Evolutionary conservation across 2,113 vertebrate species (phyloP), one percentile per base, ranked within the genome.

Genomic region (Gila orcuttii): DNA sequence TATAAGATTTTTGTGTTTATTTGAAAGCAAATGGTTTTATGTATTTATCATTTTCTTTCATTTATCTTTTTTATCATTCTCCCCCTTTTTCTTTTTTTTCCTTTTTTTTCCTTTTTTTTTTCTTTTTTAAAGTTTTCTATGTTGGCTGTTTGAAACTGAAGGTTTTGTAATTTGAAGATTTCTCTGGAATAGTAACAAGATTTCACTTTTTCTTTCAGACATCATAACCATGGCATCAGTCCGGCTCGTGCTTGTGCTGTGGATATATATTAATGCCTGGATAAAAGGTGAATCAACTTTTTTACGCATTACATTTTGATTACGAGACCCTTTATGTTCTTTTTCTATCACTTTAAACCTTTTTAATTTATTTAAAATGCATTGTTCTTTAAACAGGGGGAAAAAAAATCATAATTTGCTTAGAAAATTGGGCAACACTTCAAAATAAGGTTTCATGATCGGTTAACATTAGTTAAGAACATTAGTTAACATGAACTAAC

Each of bases 181-280:
- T 76, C 39, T 73, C 69, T 76, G 7, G 52, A 76, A 31, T 52
- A 11, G 21, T 73, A 45, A n/a, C 39, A n/a, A 12, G 0, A 42
- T 80, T 64, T 42, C 2, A 1, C 9, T 13, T 59, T 55, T 80
- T 86, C 39, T 85, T 86, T 87, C 90, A 95, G 95, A 89, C 91
- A 81, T 85, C 86, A 73, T 88, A 89, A 87, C 86, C 89, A 95
- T 95, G 95, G 88, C 86, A 76, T 89, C 86, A 33, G 84, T 86
- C 33, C 90, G 89, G 93, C 55, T 87, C 78, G 84, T 90, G 83
- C 86, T 90, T 86, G 79, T 88, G 64, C 87, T 93, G 85, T 85
- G 91, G 90, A 79, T 69, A 4, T 88, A 88, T 79, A 86, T 86
- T 79, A 89, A 86, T 19, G 84, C 55, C 42, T 87, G 64, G 31